These are phyloP conservation scores for Lucilia sericata DNA, from an alignment of 1,140 invertebrate genomes.

Conservation along the genomic window DNA sequence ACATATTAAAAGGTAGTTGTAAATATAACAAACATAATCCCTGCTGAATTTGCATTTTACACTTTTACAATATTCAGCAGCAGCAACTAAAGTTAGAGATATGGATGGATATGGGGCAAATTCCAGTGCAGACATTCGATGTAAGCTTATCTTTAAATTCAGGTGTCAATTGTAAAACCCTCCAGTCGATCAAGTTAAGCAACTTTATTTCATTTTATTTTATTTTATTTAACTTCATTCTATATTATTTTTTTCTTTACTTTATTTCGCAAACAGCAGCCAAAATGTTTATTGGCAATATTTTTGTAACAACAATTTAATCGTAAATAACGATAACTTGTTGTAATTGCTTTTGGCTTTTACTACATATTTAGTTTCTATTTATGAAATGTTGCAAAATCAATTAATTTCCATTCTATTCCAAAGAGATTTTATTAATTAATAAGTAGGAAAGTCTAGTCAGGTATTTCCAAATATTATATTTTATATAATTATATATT, in stretches of 20 bases:
- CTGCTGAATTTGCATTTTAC: background rate
- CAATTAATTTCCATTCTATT: too few species aligned
- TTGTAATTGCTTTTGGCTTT: too few species aligned
- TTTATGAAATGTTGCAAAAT: too few species aligned
- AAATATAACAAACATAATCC: background rate
- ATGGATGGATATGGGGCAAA: background rate
- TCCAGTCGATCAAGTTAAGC: slow-evolving; percentile 15
- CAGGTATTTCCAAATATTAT: too few species aligned
- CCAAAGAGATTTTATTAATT: too few species aligned
- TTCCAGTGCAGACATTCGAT: background rate
- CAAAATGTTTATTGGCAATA: background rate
- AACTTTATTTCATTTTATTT: background rate
- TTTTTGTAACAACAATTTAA: background rate
- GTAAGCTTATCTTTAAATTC: slow-evolving; percentile 3
- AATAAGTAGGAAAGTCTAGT: too few species aligned
- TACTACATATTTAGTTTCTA: too few species aligned
- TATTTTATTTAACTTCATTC: background rate
- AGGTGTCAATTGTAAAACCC: slow-evolving; percentile 28
- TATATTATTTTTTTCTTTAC: background rate
- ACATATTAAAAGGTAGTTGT: background rate
- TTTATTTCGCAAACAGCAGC: slow-evolving; percentile 1
- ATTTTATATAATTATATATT: too few species aligned
- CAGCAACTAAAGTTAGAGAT: background rate
- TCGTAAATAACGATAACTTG: too few species aligned
- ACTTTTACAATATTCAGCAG: background rate